Base-by-base conservation (phyloP, 2,888 invertebrate genomes). In the Entomobrya multifasciata region DNA sequence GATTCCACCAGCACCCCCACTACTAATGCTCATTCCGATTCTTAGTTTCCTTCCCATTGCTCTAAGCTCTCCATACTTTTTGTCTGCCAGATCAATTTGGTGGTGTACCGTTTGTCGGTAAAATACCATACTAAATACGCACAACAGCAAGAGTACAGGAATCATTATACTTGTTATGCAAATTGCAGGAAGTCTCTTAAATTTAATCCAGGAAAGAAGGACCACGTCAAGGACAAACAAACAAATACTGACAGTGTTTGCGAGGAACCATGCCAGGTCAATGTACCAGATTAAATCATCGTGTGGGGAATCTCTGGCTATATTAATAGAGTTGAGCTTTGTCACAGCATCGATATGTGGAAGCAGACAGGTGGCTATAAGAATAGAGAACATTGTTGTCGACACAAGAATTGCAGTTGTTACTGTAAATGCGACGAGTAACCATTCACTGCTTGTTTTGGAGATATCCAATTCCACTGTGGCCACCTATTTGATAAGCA, bases 391-490 rank as follows among this genome's bases (percentile, higher is more conserved):
- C 84, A 84, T 87, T 11, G 84, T 84, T 0, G 87, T 87, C 17
- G 81, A 82, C 25, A 88, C 88, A 3, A 88, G 74, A 0, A 88
- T 74, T 8, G 88, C 77, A 8, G 90, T 90, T 0, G 88, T 90
- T 2, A 90, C 89, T 1, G 90, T 90, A 74, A 91, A 91, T 10
- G 90, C 90, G 2, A 90, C 87, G 0, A 91, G 79, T 2, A 91
- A 87, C 27, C 70, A 44, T 8, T 90, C 90, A 83, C 90, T 86
- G 0, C 90, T 90, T 76, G 90, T 90, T 41, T 91, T 90, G 30
- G 90, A 90, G 25, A 91, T 91, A 88, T 91, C 90, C 13, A 91
- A 80, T 47, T 91, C 91, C 0, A 91, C 91, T 1, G 91, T 91
- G 15, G 90, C 90, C 0, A 91, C n/a, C n/a, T n/a, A n/a, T n/a